These are phyloP conservation scores for Umimayanthus chanpuru DNA, from an alignment of 92 coral and sea anemone species.

Conservation along the genomic window DNA sequence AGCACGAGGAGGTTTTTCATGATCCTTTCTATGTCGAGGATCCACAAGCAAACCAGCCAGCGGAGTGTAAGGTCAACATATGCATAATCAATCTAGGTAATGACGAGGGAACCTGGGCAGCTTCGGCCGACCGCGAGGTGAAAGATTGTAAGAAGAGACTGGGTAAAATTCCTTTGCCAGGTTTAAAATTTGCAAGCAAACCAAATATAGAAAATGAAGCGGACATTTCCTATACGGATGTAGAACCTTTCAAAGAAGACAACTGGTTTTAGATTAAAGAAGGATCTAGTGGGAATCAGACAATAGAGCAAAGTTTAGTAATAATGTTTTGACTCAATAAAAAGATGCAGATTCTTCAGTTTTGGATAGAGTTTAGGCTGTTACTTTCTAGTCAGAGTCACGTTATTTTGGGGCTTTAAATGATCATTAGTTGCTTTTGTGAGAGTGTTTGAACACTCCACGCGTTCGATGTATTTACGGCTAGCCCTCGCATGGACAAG, in stretches of 20 bases:
- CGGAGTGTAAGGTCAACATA: conserved; percentile 42
- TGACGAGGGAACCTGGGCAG: conserved; percentile 25
- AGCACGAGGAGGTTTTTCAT: neutral
- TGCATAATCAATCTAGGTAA: conserved; percentile 30
- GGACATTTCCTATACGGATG: conserved; percentile 18
- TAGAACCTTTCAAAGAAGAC: conserved; percentile 17
- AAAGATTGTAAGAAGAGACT: conserved; percentile 16
- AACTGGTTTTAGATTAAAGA: neutral
- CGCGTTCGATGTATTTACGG: no score
- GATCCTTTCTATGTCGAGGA: conserved; percentile 36
- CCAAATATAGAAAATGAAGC: neutral
- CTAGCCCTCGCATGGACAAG: no score
- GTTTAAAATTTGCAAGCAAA: conserved; percentile 7
- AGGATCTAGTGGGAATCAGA: neutral
- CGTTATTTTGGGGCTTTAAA: neutral
- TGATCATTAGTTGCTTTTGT: no score
- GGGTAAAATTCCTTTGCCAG: conserved; percentile 15
- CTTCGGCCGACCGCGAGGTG: neutral
- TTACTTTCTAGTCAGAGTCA: neutral
- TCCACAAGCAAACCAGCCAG: conserved; percentile 24
- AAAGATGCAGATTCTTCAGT: neutral
- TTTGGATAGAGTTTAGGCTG: neutral
- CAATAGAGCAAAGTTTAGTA: neutral
- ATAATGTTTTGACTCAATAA: neutral
- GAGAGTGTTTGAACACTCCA: no score